Evolutionary conservation across 2,888 invertebrate genomes (phyloP), one percentile per base, ranked within the genome.

Genomic region (Epsilonema sp.): DNA sequence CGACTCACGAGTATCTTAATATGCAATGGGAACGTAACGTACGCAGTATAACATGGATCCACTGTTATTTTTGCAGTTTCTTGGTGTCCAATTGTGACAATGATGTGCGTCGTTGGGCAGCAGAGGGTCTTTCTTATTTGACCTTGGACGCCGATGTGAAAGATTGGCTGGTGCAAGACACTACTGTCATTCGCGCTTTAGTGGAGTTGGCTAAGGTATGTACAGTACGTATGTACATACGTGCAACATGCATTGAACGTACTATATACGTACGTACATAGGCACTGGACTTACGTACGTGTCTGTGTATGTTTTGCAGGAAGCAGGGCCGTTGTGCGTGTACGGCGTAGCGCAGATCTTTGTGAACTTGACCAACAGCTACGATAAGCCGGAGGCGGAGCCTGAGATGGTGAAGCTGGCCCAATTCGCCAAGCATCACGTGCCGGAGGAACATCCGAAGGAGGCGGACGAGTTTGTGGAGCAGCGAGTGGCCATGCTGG

Each of bases 121-220:
- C 86, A 5, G 92, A 94, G 71, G 92, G 92, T 1, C 73, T 97
- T 3, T 89, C 92, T 0, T 97, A 92, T 64, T 72, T 97, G 4
- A 89, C 92, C 0, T 73, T 97, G 48, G 94, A 99, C 71, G 97
- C 90, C 11, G 94, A 97, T 67, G 89, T 97, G 0, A 97, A 97
- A 65, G 94, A 97, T 65, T 87, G 86, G 65, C 68, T 99, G 37
- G 78, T 87, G 41, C 81, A 83, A 63, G 92, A 97, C 63, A 75
- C 61, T 62, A 55, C 76, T 20, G 83, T 89, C 1, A 70, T 97
- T 46, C 76, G 77, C 59, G 79, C 87, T 1, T 75, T 94, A 48
- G 80, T 92, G 59, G 83, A 86, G 61, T 68, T 94, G 46, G 87
- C 89, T 1, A 81, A 79, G 62, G 71, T 71, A 51, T n/a, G n/a